Percentiles rank a stretch among this genome's conserved stretches.
These are phyloP conservation scores for Phocoena phocoena DNA, from an alignment of 2,113 vertebrate genomes.

Conservation along the genomic window DNA sequence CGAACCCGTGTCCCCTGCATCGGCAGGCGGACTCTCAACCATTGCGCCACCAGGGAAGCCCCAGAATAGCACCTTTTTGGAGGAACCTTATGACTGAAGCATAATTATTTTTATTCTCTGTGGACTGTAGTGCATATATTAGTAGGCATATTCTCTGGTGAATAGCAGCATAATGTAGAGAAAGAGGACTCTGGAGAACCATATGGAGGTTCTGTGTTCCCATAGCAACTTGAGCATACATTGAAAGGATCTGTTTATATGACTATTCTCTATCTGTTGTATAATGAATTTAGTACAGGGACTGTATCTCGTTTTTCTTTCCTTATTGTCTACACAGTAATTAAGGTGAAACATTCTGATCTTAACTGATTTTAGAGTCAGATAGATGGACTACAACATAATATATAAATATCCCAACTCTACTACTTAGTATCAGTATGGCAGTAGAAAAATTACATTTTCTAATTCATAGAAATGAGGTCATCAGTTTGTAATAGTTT, in stretches of 20 bases:
- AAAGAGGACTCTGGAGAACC: slow-evolving; percentile 48
- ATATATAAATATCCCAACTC: not conserved
- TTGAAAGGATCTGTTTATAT: slow-evolving; percentile 42
- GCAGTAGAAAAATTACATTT: not conserved
- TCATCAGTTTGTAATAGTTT: not conserved
- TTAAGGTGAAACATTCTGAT: not conserved
- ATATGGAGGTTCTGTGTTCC: slow-evolving; percentile 55
- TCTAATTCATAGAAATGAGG: not conserved
- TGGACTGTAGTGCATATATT: slow-evolving; percentile 41
- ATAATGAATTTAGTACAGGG: slow-evolving; percentile 1
- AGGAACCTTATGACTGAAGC: not conserved
- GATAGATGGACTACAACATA: not conserved
- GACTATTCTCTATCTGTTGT: slow-evolving; percentile 8
- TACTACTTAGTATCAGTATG: not conserved
- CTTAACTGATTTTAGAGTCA: not conserved
- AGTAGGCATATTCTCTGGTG: slow-evolving; percentile 46
- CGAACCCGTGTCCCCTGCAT: no score
- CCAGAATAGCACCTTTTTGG: slow-evolving; percentile 18
- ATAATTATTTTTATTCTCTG: slow-evolving; percentile 57
- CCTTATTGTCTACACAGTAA: not conserved
- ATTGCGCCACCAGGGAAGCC: no score
- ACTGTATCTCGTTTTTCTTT: not conserved
- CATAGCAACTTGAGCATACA: slow-evolving; percentile 67
- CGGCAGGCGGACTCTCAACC: no score
- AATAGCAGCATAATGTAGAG: slow-evolving; percentile 51